phyloP scores from a whole-genome alignment of 2,113 vertebrate genomes.

The Argyrosomus japonicus region DNA sequence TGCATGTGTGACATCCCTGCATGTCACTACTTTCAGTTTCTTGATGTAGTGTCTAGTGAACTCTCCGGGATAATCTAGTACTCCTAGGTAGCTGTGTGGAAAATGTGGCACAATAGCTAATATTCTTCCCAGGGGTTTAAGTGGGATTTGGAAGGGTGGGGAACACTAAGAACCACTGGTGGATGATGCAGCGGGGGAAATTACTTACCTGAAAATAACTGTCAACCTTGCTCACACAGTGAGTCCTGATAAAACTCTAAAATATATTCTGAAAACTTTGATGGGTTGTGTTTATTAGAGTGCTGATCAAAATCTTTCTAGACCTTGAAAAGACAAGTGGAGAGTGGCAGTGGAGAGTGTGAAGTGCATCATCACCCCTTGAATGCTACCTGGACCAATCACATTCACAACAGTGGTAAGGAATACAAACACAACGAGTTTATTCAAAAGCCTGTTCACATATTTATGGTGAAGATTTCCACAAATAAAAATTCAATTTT shows the following conservation, averaged over 20 bases:
- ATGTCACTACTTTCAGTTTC: conserved; percentile 11
- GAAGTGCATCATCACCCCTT: not conserved
- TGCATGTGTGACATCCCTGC: conserved; percentile 2
- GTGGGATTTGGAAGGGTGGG: conserved; percentile 51
- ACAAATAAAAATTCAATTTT: not conserved
- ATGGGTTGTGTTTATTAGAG: conserved; percentile 11
- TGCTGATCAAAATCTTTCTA: conserved; percentile 12
- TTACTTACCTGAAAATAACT: conserved; percentile 46
- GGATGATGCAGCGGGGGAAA: conserved; percentile 37
- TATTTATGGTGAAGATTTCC: not conserved
- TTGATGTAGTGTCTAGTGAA: conserved; percentile 32
- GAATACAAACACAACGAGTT: not conserved
- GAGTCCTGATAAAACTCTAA: conserved; percentile 20
- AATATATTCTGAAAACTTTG: not conserved
- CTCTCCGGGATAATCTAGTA: conserved; percentile 40
- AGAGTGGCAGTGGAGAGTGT: not conserved
- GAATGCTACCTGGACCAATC: not conserved
- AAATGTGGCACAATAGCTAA: conserved; percentile 41
- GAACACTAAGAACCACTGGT: conserved; percentile 41
- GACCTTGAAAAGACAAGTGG: not conserved
- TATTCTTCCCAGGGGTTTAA: conserved; percentile 35
- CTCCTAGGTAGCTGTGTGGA: conserved; percentile 42
- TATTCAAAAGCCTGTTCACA: not conserved
- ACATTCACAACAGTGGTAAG: not conserved
- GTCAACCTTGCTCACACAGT: conserved; percentile 28